Evolutionary conservation across 1,140 invertebrate species (phyloP).

Genomic region (Mercenaria mercenaria): DNA sequence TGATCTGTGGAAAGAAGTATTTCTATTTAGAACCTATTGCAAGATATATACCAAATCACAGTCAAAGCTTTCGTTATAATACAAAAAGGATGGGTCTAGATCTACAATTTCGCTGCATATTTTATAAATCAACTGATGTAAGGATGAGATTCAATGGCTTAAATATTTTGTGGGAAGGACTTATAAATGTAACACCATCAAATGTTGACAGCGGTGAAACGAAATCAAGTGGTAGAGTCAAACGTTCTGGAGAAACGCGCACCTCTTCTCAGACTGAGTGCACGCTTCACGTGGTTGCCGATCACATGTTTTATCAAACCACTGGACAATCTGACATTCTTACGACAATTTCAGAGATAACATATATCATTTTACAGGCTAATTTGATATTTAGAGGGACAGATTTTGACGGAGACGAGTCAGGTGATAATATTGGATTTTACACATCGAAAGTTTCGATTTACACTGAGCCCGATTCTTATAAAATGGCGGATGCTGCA

Average conservation of each 20-base stretch:
- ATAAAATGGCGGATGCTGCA: constrained; percentile 64
- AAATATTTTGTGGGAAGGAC: not conserved
- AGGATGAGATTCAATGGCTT: not conserved
- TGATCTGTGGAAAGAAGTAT: not conserved
- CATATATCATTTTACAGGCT: constrained; percentile 71
- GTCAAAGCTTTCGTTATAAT: not conserved
- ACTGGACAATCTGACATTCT: constrained; percentile 67
- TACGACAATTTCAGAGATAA: constrained; percentile 74
- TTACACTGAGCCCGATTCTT: constrained; percentile 50
- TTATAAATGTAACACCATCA: not conserved
- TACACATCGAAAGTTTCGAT: constrained; percentile 76
- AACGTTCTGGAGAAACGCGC: not conserved
- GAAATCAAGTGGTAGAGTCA: not conserved
- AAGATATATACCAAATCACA: not conserved
- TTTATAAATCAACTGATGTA: constrained; percentile 34
- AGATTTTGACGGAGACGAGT: constrained; percentile 79
- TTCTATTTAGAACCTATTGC: constrained; percentile 37
- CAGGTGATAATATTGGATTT: constrained; percentile 82
- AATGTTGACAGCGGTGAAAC: not conserved
- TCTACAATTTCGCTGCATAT: not conserved
- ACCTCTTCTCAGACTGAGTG: constrained; percentile 62
- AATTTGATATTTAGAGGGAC: constrained; percentile 79
- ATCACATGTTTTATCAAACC: constrained; percentile 75
- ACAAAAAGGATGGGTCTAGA: not conserved
- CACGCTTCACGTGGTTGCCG: constrained; percentile 75